These are phyloP conservation scores for Oncorhynchus gorbuscha DNA, from an alignment of 2,113 vertebrate species.

Conservation along the genomic window DNA sequence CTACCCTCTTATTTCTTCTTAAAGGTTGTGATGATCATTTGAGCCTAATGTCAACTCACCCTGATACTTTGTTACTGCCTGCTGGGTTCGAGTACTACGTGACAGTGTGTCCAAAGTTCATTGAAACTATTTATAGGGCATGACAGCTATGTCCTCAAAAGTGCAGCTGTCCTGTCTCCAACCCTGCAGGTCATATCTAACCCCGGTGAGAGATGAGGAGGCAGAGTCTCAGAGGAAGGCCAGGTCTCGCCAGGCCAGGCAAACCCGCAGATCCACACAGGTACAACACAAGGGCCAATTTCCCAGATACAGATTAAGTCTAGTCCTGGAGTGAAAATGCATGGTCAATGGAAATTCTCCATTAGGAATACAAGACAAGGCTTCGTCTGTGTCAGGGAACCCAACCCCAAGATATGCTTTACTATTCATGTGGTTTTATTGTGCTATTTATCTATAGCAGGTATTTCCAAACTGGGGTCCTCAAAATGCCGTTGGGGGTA, in stretches of 20 bases:
- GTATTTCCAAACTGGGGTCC: too few relatives aligned
- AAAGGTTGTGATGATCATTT: not conserved
- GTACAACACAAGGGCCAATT: slow-evolving; percentile 55
- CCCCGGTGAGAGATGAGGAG: slow-evolving; percentile 88
- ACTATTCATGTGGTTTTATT: too few relatives aligned
- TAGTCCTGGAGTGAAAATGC: too few relatives aligned
- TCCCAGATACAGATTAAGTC: not conserved
- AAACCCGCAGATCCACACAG: slow-evolving; percentile 92
- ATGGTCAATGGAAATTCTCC: too few relatives aligned
- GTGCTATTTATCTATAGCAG: not conserved
- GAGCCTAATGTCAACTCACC: not conserved
- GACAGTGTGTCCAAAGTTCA: not conserved
- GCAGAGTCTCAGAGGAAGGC: slow-evolving; percentile 92
- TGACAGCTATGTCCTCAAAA: not conserved
- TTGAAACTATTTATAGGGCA: slow-evolving; percentile 2
- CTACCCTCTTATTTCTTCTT: too few relatives aligned
- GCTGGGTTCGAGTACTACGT: not conserved
- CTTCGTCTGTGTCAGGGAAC: too few relatives aligned
- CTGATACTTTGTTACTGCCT: not conserved
- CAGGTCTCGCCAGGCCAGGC: slow-evolving; percentile 87
- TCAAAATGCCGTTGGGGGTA: too few relatives aligned
- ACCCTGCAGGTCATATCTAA: slow-evolving; percentile 69
- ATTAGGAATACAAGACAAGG: too few relatives aligned
- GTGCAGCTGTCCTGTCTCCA: not conserved
- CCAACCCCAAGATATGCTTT: too few relatives aligned